These are phyloP conservation scores for Eueremaeus valkanovi DNA, from an alignment of 2,888 invertebrate species.

Conservation along the genomic window DNA sequence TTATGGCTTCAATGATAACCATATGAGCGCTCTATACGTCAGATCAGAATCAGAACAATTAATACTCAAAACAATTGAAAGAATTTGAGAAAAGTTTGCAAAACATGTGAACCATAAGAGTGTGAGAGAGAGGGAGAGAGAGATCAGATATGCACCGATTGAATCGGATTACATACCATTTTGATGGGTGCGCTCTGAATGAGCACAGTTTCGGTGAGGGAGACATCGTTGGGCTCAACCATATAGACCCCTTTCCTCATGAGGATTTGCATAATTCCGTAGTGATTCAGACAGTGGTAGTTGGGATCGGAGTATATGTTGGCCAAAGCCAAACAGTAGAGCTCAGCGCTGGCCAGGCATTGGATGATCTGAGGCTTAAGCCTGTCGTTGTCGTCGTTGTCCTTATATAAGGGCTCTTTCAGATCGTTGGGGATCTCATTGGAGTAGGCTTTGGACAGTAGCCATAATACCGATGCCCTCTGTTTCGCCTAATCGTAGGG, in stretches of 20 bases:
- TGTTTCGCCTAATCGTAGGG: slow-evolving; percentile 80
- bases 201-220: slow-evolving; percentile 89
- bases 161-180: slow-evolving; percentile 65
- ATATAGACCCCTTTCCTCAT: slow-evolving; percentile 79
- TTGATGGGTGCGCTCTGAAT: slow-evolving; percentile 91
- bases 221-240: slow-evolving; percentile 73
- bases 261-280: slow-evolving; percentile 88
- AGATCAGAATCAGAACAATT: slow-evolving; percentile 22
- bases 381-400: slow-evolving; percentile 91
- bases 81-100: neutral
- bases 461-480: slow-evolving; percentile 92
- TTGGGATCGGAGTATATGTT: slow-evolving; percentile 95
- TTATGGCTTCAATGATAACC: slow-evolving; percentile 90
- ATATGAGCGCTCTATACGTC: slow-evolving; percentile 82
- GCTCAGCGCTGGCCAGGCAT: slow-evolving; percentile 84
- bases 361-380: slow-evolving; percentile 89
- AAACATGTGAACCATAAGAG: neutral
- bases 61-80: neutral
- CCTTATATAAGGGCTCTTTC: slow-evolving; percentile 88
- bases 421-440: slow-evolving; percentile 76
- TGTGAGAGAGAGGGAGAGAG: neutral
- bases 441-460: slow-evolving; percentile 89
- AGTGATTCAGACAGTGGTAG: slow-evolving; percentile 91
- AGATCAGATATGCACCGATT: neutral
- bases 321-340: slow-evolving; percentile 87